Evolutionary conservation across 2,888 invertebrate species (phyloP).

Genomic region (Lumbricus terrestris): DNA sequence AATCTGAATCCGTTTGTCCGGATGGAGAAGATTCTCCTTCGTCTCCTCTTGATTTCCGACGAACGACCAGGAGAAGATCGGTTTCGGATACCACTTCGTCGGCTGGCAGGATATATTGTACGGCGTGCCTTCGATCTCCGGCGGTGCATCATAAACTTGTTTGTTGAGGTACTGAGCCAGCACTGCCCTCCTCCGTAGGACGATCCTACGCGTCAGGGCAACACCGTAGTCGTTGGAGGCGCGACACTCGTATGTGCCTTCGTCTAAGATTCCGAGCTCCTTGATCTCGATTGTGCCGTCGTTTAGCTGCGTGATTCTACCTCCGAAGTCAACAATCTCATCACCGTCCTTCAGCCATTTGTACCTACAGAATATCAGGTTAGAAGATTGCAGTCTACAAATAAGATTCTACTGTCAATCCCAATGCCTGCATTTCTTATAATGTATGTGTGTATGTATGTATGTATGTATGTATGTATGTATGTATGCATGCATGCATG

Average conservation of each 20-base stretch:
- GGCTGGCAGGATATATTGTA: slow-evolving; percentile 25
- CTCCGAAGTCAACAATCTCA: background rate
- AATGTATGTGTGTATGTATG: no score
- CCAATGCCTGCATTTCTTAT: no score
- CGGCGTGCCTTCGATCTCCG: slow-evolving; percentile 23
- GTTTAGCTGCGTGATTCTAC: background rate
- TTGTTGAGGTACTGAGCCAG: slow-evolving; percentile 12
- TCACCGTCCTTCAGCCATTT: slow-evolving; percentile 12
- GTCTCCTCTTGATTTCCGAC: slow-evolving; percentile 23
- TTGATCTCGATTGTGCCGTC: slow-evolving; percentile 25
- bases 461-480: no score
- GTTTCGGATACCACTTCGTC: slow-evolving; percentile 33
- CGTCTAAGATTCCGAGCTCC: slow-evolving; percentile 25
- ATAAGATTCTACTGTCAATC: no score
- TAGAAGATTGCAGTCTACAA: no score
- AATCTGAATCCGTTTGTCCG: slow-evolving; percentile 26
- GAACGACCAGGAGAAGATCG: slow-evolving; percentile 29
- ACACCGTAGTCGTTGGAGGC: slow-evolving; percentile 28
- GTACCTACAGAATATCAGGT: slow-evolving; percentile 4
- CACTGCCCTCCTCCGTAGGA: slow-evolving; percentile 28
- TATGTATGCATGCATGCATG: no score
- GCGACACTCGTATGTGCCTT: slow-evolving; percentile 32
- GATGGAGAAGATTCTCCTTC: slow-evolving; percentile 17
- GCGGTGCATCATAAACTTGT: background rate
- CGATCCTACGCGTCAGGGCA: slow-evolving; percentile 21